Base-by-base conservation (phyloP, 2,113 vertebrate genomes). In the Gracilinanus agilis region DNA sequence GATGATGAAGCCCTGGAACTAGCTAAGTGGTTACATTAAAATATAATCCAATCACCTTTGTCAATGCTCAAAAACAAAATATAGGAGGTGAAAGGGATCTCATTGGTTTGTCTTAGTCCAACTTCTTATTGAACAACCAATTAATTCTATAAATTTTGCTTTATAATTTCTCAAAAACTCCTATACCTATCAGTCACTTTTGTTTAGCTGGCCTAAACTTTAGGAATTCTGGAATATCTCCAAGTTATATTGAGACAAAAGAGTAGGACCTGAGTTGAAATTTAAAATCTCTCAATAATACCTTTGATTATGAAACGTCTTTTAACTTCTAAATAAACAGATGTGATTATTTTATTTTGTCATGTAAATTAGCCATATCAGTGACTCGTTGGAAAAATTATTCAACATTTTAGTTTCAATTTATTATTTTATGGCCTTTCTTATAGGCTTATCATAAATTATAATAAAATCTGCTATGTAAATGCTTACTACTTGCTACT, bases 371-470 rank as follows among this genome's bases (percentile, higher is more conserved):
- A 25, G 44, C 89, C 54, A 54, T 19, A 56, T 54, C 90, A 90
- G 55, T 95, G n/a, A n/a, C 56, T 54, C 90, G 25, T 40, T 92
- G 16, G 95, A n/a, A 54, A 94, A 90, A 94, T 90, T 53, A 93
- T 21, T 53, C 92, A 88, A 54, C 25, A 92, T 58, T 61, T n/a
- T n/a, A 89, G 25, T 12, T 89, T 91, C 53, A 89, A 13, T 88
- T 93, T 49, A 55, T 92, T 94, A 94, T 9, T 91, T 55, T n/a
- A 90, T 54, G 56, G 54, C 61, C 67, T 61, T 34, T 53, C 24
- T 44, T 27, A 95, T 34, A 3, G 29, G 1, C 54, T 97, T 90
- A 92, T 54, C 61, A 90, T 11, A 54, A 93, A 3, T 21, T 93
- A 56, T 24, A 56, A n/a, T 34, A 54, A 44, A 53, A 16, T 54